A percentile compares a stretch with the other conserved stretches of the same genome.
Conservation (phyloP, 2,113 vertebrate species). For the Catharus bicknelli region DNA sequence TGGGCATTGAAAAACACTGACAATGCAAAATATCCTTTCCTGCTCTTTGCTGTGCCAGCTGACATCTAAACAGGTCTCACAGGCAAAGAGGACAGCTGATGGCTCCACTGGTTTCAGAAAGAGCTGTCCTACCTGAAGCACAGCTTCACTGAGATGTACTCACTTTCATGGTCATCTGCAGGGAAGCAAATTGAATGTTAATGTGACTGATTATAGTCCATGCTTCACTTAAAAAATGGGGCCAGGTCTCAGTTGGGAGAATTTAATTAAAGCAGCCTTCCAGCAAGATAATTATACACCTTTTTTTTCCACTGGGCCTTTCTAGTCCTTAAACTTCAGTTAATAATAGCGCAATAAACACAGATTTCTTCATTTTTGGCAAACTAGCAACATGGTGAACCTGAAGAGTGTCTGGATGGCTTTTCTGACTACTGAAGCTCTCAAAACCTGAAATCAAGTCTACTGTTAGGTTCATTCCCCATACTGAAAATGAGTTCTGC, state of each 20-base stretch:
- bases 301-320: background rate
- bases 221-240: conserved; percentile 53
- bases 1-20: background rate
- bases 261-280: conserved; percentile 66
- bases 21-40: background rate
- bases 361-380: background rate
- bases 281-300: conserved; percentile 46
- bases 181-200: conserved; percentile 24
- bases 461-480: background rate
- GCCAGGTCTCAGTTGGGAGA: conserved; percentile 53
- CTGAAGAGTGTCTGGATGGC: background rate
- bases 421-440: background rate
- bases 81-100: background rate
- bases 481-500: background rate
- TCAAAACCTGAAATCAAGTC: background rate
- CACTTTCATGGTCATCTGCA: conserved; percentile 10
- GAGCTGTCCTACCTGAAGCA: background rate
- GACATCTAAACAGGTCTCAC: background rate
- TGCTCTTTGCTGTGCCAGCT: background rate
- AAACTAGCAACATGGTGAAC: background rate
- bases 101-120: background rate
- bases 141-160: background rate
- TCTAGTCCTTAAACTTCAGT: conserved; percentile 26
- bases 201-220: conserved; percentile 10
- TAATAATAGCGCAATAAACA: conserved; percentile 39